Evolutionary conservation across 1,140 invertebrate genomes (phyloP).

Genomic region (Bursaphelenchus mucronatus): DNA sequence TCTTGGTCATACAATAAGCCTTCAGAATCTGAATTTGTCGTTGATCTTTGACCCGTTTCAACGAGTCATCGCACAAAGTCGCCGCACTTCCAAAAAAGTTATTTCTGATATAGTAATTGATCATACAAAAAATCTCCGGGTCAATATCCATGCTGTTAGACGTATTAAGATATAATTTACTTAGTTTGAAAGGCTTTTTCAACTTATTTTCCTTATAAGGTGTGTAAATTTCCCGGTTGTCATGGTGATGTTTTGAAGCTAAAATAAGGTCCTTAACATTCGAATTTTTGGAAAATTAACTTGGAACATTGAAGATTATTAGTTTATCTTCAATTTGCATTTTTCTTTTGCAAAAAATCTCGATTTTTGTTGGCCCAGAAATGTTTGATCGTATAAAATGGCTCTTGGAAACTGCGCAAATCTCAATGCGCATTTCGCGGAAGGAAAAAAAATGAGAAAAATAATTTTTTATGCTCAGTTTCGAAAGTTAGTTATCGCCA

Average conservation of each 20-base stretch:
- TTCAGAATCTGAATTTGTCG: slow-evolving; percentile 26
- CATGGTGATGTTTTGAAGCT: background rate
- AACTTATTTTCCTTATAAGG: background rate
- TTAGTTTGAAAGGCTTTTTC: background rate
- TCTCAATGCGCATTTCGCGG: too few relatives aligned
- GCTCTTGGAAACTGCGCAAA: too few relatives aligned
- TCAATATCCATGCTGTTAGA: slow-evolving; percentile 13
- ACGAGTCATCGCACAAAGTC: slow-evolving; percentile 14
- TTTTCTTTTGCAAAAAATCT: too few relatives aligned
- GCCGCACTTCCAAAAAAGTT: slow-evolving; percentile 20
- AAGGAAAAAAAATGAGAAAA: too few relatives aligned
- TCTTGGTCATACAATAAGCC: slow-evolving; percentile 33
- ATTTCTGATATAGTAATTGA: slow-evolving; percentile 5
- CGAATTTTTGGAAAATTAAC: too few relatives aligned
- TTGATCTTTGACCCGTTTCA: slow-evolving; percentile 10
- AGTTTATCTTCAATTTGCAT: too few relatives aligned
- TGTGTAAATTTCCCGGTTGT: slow-evolving; percentile 1
- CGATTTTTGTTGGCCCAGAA: too few relatives aligned
- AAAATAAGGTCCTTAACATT: too few relatives aligned
- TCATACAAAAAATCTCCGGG: slow-evolving; percentile 7
- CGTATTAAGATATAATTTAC: background rate
- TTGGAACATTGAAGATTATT: too few relatives aligned
- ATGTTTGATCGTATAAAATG: too few relatives aligned
- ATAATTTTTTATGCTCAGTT: too few relatives aligned
- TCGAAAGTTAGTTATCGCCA: too few relatives aligned